Base-by-base conservation (phyloP, 2,888 invertebrate genomes). In the Cerastis rubricosa region DNA sequence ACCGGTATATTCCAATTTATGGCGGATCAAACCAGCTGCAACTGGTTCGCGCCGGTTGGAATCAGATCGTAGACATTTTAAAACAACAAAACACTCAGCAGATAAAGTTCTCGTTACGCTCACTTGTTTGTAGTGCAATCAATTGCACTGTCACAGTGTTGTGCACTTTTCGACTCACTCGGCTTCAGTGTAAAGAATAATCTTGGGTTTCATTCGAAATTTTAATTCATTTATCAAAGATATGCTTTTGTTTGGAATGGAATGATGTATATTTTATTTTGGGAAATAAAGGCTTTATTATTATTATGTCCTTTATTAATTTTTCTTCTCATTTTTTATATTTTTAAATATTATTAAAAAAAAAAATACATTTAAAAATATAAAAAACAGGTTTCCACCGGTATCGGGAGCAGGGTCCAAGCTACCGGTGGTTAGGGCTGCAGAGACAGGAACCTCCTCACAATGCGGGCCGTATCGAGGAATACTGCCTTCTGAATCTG, bases 61-160 rank as follows among this genome's bases (percentile, higher is more conserved):
- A 59, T 47, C 67, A 29, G 66, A 51, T 66, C 43, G 69, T 40
- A 40, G 19, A 17, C 72, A 35, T 72, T 63, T 71, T 47, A 80
- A 85, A 80, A 86, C 71, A 77, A 84, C 71, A 84, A 81, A 76
- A 84, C 81, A 85, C 84, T 85, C 80, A 71, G 73, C 80, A 77
- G 73, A 85, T 86, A 77, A 80, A 77, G 74, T 70, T 54, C 71
- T 75, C 73, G 74, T 86, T 77, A 69, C 74, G 70, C 59, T 64
- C 71, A 59, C 85, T 72, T 78, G 75, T 84, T 73, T 61, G 71
- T 59, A 57, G 49, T 59, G 57, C 63, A 71, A 83, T 79, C 76
- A 80, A 73, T 69, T 85, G 71, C 85, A 71, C 64, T 79, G 22
- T 51, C 29, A n/a, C 71, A 43, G 35, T 66, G 54, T 45, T 71